Evolutionary conservation across 1,140 invertebrate species (phyloP).

Genomic region (Eciton burchellii): DNA sequence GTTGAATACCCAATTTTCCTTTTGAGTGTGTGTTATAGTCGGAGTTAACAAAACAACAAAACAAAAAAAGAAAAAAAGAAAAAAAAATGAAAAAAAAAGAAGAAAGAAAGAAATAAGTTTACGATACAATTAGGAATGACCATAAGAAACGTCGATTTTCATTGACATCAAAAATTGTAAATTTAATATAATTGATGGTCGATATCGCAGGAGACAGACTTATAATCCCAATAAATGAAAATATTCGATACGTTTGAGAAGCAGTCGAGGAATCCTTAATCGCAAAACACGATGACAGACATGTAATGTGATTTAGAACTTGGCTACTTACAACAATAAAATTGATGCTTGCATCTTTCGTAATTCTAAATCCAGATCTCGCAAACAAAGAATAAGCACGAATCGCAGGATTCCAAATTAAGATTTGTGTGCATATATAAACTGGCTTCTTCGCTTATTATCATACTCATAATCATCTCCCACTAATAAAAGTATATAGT

Average conservation of each 20-base stretch:
- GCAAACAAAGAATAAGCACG: slow-evolving; percentile 57
- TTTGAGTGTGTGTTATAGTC: neutral
- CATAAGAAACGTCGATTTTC: slow-evolving; percentile 32
- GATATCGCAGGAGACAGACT: slow-evolving; percentile 30
- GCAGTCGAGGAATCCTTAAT: slow-evolving; percentile 67
- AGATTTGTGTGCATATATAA: slow-evolving; percentile 46
- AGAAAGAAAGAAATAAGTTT: slow-evolving; percentile 16
- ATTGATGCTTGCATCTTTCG: slow-evolving; percentile 63
- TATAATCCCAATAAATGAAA: slow-evolving; percentile 34
- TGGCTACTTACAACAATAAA: slow-evolving; percentile 70
- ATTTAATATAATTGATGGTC: slow-evolving; percentile 29
- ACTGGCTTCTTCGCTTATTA: slow-evolving; percentile 45
- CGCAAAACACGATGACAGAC: slow-evolving; percentile 58
- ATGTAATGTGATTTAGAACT: slow-evolving; percentile 65
- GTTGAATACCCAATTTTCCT: slow-evolving; percentile 11
- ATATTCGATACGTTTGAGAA: slow-evolving; percentile 55
- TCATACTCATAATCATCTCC: slow-evolving; percentile 37
- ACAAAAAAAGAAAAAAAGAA: too few relatives aligned
- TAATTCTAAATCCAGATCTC: slow-evolving; percentile 66
- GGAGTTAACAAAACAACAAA: neutral
- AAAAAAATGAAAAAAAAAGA: too few relatives aligned
- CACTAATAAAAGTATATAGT: slow-evolving; percentile 59
- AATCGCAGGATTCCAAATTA: slow-evolving; percentile 39
- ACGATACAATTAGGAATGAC: slow-evolving; percentile 47
- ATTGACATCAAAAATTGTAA: slow-evolving; percentile 28